Evolutionary conservation across 2,888 invertebrate genomes (phyloP).

Genomic region (Rhabditoides inermis): DNA sequence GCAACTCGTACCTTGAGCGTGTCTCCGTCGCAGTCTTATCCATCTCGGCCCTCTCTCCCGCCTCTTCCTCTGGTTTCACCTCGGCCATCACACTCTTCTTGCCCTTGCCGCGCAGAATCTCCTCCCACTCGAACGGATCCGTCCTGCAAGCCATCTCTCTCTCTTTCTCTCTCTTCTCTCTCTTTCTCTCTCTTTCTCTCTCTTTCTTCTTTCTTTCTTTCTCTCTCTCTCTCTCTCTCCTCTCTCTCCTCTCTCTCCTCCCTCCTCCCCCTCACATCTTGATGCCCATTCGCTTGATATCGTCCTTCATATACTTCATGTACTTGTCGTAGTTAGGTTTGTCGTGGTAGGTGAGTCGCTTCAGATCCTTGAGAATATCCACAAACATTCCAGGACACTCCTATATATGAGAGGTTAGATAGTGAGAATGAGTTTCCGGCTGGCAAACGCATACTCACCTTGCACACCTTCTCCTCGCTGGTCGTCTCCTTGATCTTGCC

Average conservation of each 20-base stretch:
- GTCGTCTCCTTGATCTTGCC: conserved; percentile 29
- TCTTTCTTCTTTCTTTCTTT: too few relatives aligned
- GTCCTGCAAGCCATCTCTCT: too few relatives aligned
- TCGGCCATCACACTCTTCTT: conserved; percentile 14
- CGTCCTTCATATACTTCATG: conserved; percentile 22
- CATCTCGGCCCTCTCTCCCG: conserved; percentile 18
- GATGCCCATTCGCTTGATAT: conserved; percentile 19
- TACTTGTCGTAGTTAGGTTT: conserved; percentile 26
- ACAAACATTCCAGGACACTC: conserved; percentile 29
- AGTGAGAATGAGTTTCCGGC: neutral
- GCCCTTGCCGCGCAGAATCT: too few relatives aligned
- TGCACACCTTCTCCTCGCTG: conserved; percentile 22
- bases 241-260: too few relatives aligned
- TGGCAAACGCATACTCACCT: conserved; percentile 9
- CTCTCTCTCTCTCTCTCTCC: too few relatives aligned
- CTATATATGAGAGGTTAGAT: too few relatives aligned
- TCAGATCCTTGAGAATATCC: conserved; percentile 22
- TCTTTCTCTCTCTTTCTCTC: too few relatives aligned
- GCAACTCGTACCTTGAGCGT: too few relatives aligned
- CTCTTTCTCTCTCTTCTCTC: too few relatives aligned
- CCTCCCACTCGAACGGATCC: conserved; percentile 43
- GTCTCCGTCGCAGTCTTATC: conserved; percentile 23
- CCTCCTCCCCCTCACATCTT: conserved; percentile 32
- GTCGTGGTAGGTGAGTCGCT: conserved; percentile 29
- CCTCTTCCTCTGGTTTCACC: conserved; percentile 28